Evolutionary conservation across 2,113 vertebrate genomes (phyloP), one percentile per base, ranked within the genome.

Genomic region (Prochilodus magdalenae): DNA sequence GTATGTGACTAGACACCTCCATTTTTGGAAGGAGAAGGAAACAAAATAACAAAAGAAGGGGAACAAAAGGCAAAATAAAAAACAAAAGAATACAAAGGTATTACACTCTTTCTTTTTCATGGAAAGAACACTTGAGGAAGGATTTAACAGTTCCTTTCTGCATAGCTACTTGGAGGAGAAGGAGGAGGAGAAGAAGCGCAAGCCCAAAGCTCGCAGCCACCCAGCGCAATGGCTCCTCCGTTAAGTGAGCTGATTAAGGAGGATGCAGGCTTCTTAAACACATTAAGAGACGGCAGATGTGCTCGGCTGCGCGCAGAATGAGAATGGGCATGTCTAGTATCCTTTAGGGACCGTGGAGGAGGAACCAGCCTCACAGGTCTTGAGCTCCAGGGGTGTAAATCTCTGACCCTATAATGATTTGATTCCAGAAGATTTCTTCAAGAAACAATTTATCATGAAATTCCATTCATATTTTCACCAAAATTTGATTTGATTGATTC

Each of bases 1-100:
- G 98, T 97, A 99, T 98, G 96, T 99, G 98, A 98, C 97, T 99
- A 99, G 98, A 99, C 96, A 99, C 98, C 98, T 99, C 96, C 95
- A 96, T 96, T 95, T 92, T 33, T 36, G 55, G 93, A 91, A 96
- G 96, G 91, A 92, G 90, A 95, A 94, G 94, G 92, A 87, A 94
- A 94, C 94, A 94, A 92, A 95, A 94, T 94, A 94, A 92, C 95
- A 95, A 63, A 72, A 80, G 79, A 74, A 75, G 90, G 89, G 94
- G 95, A 95, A 95, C 24, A 60, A 60, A 60, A 60, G 14, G 92
- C 71, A 92, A 92, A 90, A 94, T 95, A 94, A 93, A 69, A 80
- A 72, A 80, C 70, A 15, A 70, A 94, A 96, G 95, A 95, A 93
- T 94, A 93, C 89, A 92, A 95, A 93, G 92, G 94, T 94, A 95